These are phyloP conservation scores for Actinernus sp. DNA, from an alignment of 92 coral and sea anemone species.

Conservation along the genomic window DNA sequence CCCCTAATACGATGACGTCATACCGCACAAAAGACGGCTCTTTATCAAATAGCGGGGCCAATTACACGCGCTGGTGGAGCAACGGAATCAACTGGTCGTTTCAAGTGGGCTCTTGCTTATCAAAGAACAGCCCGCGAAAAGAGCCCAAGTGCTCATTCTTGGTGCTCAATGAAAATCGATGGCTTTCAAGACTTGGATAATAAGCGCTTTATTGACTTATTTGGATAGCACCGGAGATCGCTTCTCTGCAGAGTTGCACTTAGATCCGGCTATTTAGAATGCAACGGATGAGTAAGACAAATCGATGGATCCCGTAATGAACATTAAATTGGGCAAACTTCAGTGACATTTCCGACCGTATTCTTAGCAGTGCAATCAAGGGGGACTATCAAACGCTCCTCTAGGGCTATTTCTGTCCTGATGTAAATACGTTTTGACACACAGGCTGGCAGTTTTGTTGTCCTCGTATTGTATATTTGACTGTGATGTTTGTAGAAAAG, in stretches of 20 bases:
- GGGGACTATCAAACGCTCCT: neutral
- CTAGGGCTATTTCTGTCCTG: constrained; percentile 23
- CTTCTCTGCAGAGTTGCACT: neutral
- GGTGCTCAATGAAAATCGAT: constrained; percentile 8
- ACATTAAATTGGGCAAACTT: constrained; percentile 7
- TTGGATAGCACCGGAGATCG: constrained; percentile 26
- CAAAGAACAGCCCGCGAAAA: neutral
- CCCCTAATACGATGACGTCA: constrained; percentile 35
- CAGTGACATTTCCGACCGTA: constrained; percentile 11
- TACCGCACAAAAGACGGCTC: constrained; percentile 1
- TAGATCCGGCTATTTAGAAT: constrained; percentile 5
- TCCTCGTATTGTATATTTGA: constrained; percentile 20
- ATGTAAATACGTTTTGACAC: constrained; percentile 38
- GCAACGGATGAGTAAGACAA: neutral
- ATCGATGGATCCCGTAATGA: constrained; percentile 18
- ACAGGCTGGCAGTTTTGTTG: constrained; percentile 15
- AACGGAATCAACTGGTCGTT: neutral
- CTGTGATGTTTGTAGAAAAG: constrained; percentile 20
- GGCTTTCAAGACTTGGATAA: constrained; percentile 2
- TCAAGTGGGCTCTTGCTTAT: constrained; percentile 1
- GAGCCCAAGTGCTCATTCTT: constrained; percentile 6
- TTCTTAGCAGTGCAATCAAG: constrained; percentile 5
- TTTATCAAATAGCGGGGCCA: constrained; percentile 44
- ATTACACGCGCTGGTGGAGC: constrained; percentile 6
- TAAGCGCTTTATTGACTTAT: constrained; percentile 12